Evolutionary conservation across 2,113 vertebrate species (phyloP).

Genomic region (Origma solitaria): DNA sequence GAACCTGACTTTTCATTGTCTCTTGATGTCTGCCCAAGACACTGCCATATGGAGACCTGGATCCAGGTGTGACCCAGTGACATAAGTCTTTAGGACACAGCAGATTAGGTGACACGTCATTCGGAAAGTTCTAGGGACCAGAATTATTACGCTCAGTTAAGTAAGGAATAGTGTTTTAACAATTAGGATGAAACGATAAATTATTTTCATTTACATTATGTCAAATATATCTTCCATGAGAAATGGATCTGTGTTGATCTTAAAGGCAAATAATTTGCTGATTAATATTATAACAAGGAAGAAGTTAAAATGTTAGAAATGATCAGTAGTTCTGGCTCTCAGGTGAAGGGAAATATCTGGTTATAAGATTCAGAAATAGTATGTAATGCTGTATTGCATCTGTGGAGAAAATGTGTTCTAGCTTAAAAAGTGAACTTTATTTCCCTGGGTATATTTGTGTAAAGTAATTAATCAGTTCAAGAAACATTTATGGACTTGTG

Average conservation of each 20-base stretch:
- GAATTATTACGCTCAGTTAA: neutral
- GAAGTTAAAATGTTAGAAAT: neutral
- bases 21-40: neutral
- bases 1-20: neutral
- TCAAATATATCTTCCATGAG: neutral
- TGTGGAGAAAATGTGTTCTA: neutral
- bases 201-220: neutral
- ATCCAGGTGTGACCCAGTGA: conserved; percentile 18
- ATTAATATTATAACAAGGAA: neutral
- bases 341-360: neutral
- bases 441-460: neutral
- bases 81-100: neutral
- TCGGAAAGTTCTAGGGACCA: neutral
- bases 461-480: neutral
- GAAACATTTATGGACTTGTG: neutral
- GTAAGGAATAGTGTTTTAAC: neutral
- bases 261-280: neutral
- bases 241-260: neutral
- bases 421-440: neutral
- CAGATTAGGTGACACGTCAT: neutral
- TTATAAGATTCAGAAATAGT: neutral
- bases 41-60: neutral
- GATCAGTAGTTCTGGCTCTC: neutral
- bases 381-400: neutral
- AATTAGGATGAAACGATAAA: neutral